Evolutionary conservation across 2,888 invertebrate genomes (phyloP).

Genomic region (Schizaphis graminum): DNA sequence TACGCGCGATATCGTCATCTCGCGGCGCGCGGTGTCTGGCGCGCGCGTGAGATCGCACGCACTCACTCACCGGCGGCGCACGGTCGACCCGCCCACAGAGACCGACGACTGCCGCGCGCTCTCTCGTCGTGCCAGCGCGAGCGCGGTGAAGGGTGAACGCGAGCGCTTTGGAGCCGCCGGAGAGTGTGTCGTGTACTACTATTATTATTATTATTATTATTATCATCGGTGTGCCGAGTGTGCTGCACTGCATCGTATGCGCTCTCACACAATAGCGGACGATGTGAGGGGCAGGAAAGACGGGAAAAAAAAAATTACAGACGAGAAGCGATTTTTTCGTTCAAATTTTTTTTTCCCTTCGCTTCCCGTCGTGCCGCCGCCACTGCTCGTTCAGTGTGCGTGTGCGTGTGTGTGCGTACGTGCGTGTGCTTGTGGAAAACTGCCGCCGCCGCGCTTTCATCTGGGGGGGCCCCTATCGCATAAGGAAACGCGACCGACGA

Average conservation of each 20-base stretch:
- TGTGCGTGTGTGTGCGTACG: background rate
- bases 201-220: background rate
- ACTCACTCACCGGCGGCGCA: background rate
- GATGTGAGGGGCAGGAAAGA: background rate
- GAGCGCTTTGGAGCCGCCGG: background rate
- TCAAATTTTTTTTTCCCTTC: background rate
- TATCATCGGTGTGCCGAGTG: background rate
- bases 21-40: background rate
- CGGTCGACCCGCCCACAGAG: background rate
- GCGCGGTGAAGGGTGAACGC: background rate
- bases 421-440: conserved; percentile 1
- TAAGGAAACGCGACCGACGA: background rate
- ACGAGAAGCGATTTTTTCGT: background rate
- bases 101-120: conserved; percentile 29
- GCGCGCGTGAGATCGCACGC: background rate
- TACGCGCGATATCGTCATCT: background rate
- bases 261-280: background rate
- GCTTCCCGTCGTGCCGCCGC: background rate
- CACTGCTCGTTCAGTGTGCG: background rate
- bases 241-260: background rate
- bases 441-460: background rate
- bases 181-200: conserved; percentile 8
- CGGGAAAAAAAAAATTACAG: background rate
- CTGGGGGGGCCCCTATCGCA: background rate
- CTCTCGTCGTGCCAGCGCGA: conserved; percentile 21